A percentile compares a stretch with the other conserved stretches of the same genome.
Conservation (phyloP, 2,113 vertebrate genomes). For the Daboia siamensis region DNA sequence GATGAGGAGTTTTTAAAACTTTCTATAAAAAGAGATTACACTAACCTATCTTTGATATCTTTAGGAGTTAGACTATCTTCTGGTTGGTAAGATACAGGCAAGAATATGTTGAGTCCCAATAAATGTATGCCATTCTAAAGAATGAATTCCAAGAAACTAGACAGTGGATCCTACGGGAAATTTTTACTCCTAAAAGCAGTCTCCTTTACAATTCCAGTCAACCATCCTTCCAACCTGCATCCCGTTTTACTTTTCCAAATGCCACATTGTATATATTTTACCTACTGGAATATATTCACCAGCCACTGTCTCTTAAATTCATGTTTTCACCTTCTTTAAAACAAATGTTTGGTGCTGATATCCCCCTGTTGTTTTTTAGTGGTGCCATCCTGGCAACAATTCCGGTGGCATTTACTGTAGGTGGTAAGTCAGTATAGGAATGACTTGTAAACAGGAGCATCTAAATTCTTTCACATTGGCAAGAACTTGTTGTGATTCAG, state of each 20-base stretch:
- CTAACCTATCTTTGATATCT: background rate
- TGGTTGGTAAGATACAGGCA: background rate
- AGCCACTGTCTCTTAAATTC: background rate
- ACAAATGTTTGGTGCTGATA: background rate
- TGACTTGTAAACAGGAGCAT: background rate
- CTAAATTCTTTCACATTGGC: background rate
- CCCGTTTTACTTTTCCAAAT: background rate
- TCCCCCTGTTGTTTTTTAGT: background rate
- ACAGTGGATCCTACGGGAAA: background rate
- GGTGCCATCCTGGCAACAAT: background rate
- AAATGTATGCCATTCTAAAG: slow-evolving; percentile 26
- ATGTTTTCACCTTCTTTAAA: background rate
- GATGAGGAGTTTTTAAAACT: background rate
- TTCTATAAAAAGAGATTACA: background rate
- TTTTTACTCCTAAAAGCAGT: background rate
- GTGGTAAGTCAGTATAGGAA: background rate
- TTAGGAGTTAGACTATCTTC: background rate
- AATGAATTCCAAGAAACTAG: slow-evolving; percentile 27
- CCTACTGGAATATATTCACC: background rate
- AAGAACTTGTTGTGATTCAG: background rate
- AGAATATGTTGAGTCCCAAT: slow-evolving; percentile 18
- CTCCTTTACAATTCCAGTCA: background rate
- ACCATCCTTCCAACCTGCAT: background rate
- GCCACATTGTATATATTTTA: background rate
- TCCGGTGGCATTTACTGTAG: background rate